Conservation (phyloP, 2,797 vertebrate species). For the Triplophysa bombifrons region DNA sequence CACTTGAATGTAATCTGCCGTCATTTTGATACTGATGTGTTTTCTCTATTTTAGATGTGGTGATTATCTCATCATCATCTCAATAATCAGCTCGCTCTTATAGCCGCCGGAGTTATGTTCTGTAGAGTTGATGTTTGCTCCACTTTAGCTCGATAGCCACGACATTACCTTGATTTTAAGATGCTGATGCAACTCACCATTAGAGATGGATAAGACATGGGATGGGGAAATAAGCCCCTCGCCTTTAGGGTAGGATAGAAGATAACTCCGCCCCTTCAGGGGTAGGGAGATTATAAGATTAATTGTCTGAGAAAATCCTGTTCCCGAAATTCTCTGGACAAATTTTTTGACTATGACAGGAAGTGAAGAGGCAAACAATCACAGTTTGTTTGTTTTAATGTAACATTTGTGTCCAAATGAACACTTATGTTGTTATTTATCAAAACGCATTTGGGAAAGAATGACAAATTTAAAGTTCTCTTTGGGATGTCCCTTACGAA, state of each 20-base stretch:
- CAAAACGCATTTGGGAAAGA: too few relatives aligned
- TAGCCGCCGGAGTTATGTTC: conserved; percentile 38
- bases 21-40: conserved; percentile 60
- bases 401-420: too few relatives aligned
- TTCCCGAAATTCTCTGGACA: not conserved
- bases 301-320: not conserved
- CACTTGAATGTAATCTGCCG: conserved; percentile 53
- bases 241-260: not conserved
- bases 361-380: not conserved
- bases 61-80: conserved; percentile 53
- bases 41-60: conserved; percentile 54
- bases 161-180: conserved; percentile 43
- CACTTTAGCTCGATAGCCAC: conserved; percentile 39
- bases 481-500: too few relatives aligned
- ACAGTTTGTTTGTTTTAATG: too few relatives aligned
- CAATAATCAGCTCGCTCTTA: conserved; percentile 50
- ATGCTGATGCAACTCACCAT: not conserved
- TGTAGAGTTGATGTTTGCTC: conserved; percentile 44
- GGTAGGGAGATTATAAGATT: not conserved
- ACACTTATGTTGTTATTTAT: too few relatives aligned
- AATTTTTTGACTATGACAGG: not conserved
- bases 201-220: not conserved
- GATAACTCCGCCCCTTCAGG: not conserved
- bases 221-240: not conserved
- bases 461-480: too few relatives aligned